Conservation (phyloP, 2,797 vertebrate genomes). For the Botia kubotai region DNA sequence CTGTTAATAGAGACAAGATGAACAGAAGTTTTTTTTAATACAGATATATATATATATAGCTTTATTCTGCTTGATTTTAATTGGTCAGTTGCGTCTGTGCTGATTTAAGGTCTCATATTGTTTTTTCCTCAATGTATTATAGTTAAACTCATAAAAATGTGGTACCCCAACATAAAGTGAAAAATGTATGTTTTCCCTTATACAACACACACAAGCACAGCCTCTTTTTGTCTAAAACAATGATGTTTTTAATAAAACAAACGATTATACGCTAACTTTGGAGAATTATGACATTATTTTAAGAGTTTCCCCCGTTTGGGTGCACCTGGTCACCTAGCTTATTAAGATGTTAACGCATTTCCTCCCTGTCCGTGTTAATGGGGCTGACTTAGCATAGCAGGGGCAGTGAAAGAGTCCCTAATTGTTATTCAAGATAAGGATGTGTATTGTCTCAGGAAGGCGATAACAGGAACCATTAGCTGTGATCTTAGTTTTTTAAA, state of each 20-base stretch:
- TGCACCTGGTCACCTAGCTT: conserved; percentile 49
- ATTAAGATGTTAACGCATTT: conserved; percentile 68
- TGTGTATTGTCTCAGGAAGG: conserved; percentile 72
- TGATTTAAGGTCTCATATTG: neutral
- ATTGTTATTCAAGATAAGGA: conserved; percentile 76
- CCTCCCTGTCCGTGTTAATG: conserved; percentile 60
- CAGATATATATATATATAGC: too few species aligned
- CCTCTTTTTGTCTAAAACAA: neutral
- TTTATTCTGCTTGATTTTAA: too few species aligned
- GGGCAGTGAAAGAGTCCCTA: conserved; percentile 66
- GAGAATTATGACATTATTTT: neutral
- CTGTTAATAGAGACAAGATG: too few species aligned
- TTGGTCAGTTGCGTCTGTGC: neutral
- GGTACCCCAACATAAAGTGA: neutral
- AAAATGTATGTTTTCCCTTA: neutral
- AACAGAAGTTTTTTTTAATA: too few species aligned
- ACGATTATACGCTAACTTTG: neutral
- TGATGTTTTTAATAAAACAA: neutral
- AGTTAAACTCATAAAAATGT: neutral
- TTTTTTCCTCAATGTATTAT: neutral
- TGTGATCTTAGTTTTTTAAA: conserved; percentile 57
- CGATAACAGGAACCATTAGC: conserved; percentile 66
- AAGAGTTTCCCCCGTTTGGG: conserved; percentile 38
- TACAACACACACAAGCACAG: neutral
- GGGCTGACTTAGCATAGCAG: conserved; percentile 57